phyloP scores from a whole-genome alignment of 2,888 invertebrate genomes.

The Onchidella celtica region DNA sequence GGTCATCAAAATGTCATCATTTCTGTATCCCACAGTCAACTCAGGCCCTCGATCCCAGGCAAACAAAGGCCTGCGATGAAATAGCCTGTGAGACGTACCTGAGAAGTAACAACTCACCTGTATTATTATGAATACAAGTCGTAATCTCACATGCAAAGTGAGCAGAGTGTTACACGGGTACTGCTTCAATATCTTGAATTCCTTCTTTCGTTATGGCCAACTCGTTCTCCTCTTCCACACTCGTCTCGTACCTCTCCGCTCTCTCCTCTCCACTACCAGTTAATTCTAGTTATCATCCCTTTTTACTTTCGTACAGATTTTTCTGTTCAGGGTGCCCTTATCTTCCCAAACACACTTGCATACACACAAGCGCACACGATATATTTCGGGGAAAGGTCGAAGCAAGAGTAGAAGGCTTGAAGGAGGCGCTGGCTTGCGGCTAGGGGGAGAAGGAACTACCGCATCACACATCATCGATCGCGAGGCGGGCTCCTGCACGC shows the following conservation, averaged over 20 bases:
- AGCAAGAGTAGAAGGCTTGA: not conserved
- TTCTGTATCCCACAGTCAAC: no score
- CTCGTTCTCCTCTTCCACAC: not conserved
- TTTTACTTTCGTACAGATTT: not conserved
- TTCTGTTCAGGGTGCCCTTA: not conserved
- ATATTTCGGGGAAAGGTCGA: not conserved
- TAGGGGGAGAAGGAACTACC: not conserved
- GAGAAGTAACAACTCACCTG: not conserved
- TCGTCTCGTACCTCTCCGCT: not conserved
- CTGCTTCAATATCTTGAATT: conserved; percentile 19
- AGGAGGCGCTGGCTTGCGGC: not conserved
- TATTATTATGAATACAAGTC: not conserved
- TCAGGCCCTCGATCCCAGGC: no score
- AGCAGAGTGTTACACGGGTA: not conserved
- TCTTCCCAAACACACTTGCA: not conserved
- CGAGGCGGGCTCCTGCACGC: not conserved
- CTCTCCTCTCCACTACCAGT: not conserved
- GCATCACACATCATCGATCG: conserved; percentile 27
- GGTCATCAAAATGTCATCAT: no score
- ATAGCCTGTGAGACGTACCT: no score
- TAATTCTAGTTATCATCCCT: no score
- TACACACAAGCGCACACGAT: not conserved
- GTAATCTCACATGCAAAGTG: not conserved
- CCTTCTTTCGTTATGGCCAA: not conserved
- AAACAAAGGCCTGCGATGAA: no score